phyloP scores from a whole-genome alignment of 2,797 vertebrate genomes.

The Catharus ustulatus region DNA sequence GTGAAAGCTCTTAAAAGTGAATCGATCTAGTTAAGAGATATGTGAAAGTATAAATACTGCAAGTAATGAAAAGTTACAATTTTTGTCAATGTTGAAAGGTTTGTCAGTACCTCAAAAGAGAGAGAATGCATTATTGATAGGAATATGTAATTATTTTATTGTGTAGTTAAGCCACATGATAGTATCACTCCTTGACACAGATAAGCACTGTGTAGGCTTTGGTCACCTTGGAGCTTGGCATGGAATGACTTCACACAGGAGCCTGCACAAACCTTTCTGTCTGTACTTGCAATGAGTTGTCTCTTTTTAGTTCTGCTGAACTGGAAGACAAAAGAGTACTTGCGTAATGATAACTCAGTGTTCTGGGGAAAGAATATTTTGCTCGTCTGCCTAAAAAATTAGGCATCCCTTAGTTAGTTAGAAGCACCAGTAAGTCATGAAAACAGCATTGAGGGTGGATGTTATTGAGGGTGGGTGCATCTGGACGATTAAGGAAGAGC shows the following conservation, averaged over 20 bases:
- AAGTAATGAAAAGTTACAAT: neutral
- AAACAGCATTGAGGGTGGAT: neutral
- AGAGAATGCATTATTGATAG: neutral
- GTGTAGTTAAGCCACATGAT: neutral
- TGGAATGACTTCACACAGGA: neutral
- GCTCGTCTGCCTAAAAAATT: neutral
- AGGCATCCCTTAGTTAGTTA: neutral
- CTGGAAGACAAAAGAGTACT: neutral
- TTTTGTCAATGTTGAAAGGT: neutral
- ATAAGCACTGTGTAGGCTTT: neutral
- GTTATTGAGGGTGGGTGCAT: neutral
- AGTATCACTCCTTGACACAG: rapidly evolving
- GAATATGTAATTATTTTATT: neutral
- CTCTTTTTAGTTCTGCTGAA: neutral
- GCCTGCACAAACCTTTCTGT: neutral
- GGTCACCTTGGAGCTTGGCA: neutral
- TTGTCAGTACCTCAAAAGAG: neutral
- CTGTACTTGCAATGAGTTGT: neutral
- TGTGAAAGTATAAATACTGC: neutral
- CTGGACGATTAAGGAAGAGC: neutral
- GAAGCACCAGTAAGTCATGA: neutral
- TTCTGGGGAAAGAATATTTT: neutral
- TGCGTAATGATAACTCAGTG: neutral
- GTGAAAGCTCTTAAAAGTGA: neutral
- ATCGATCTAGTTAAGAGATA: neutral